A percentile compares a stretch with the other conserved stretches of the same genome.
phyloP scores from a whole-genome alignment of 2,797 vertebrate genomes.

The Selene dorsalis region DNA sequence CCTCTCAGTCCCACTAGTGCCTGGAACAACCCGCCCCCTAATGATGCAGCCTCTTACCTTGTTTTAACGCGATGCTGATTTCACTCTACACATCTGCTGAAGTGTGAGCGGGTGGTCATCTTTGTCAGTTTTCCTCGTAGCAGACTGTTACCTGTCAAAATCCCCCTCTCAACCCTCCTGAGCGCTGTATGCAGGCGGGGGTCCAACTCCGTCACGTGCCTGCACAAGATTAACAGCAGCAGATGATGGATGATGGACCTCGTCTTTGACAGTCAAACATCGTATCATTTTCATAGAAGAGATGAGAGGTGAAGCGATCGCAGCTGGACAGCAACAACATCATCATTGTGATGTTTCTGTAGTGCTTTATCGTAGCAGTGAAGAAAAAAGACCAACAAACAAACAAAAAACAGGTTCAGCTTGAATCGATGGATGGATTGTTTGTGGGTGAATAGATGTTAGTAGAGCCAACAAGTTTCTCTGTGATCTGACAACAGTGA shows the following conservation, averaged over 20 bases:
- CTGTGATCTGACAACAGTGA: slow-evolving; percentile 18
- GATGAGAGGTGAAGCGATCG: background rate
- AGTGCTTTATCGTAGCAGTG: background rate
- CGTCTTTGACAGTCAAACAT: background rate
- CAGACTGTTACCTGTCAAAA: background rate
- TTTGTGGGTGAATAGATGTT: slow-evolving; percentile 2
- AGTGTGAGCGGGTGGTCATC: background rate
- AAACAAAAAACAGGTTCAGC: slow-evolving; percentile 1
- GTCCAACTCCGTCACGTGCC: background rate
- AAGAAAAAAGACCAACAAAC: background rate
- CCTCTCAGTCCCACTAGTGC: background rate
- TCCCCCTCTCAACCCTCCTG: background rate
- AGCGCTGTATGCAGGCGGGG: background rate
- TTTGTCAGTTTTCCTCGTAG: background rate
- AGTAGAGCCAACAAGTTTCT: background rate
- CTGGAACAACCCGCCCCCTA: background rate
- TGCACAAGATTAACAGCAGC: background rate
- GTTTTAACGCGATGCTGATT: background rate
- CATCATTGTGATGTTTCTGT: background rate
- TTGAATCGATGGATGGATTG: slow-evolving; percentile 27
- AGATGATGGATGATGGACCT: background rate
- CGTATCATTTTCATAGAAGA: background rate
- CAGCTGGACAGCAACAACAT: background rate
- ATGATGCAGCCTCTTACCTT: background rate
- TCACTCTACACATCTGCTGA: background rate